Percentiles rank a stretch among this genome's conserved stretches.
phyloP scores from a whole-genome alignment of 1,140 invertebrate species.

The Formica selysi region DNA sequence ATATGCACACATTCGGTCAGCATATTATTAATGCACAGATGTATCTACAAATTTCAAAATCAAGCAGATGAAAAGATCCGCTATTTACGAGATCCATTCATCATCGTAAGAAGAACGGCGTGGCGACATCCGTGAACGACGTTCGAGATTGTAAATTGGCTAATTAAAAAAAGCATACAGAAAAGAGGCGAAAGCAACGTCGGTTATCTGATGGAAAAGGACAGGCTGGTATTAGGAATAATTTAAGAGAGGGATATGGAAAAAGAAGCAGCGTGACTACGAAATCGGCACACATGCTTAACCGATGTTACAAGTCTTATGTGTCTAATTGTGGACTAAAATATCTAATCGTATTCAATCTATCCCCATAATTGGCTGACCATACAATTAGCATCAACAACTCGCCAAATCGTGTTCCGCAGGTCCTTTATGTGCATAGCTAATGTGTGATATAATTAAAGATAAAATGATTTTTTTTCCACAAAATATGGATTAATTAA shows the following conservation, averaged over 20 bases:
- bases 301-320: conserved; percentile 5
- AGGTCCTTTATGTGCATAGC: neutral
- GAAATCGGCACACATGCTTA: neutral
- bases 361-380: neutral
- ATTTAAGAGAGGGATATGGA: neutral
- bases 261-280: conserved; percentile 25
- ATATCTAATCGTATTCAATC: conserved; percentile 37
- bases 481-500: neutral
- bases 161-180: conserved; percentile 23
- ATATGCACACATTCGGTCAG: neutral
- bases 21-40: neutral
- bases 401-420: conserved; percentile 1
- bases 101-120: conserved; percentile 7
- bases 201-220: conserved; percentile 36
- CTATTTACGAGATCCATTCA: neutral
- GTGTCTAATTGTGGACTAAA: conserved; percentile 17
- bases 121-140: neutral
- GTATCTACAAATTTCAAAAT: neutral
- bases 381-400: neutral
- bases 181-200: conserved; percentile 5
- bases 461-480: neutral
- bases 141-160: conserved; percentile 34
- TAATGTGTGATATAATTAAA: conserved; percentile 32
- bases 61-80: neutral
- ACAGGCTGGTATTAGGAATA: conserved; percentile 42